Conservation (phyloP, 2,113 vertebrate species). For the Mellivora capensis region DNA sequence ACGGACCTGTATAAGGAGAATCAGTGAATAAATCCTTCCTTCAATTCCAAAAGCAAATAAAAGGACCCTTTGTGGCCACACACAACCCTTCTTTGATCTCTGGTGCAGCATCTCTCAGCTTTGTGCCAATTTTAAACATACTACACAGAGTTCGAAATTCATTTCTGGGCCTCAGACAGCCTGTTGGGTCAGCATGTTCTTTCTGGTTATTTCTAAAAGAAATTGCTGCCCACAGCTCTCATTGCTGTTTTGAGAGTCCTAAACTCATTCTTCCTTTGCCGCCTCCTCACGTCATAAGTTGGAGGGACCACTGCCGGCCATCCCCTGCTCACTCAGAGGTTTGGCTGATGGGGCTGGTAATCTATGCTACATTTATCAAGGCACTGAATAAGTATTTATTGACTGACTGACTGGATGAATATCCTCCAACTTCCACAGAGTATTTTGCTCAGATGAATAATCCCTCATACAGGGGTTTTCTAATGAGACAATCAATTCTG, state of each 20-base stretch:
- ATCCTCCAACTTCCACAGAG: background rate
- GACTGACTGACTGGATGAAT: background rate
- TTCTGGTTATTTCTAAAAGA: slow-evolving; percentile 9
- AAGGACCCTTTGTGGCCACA: background rate
- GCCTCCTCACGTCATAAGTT: background rate
- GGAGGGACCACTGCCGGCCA: background rate
- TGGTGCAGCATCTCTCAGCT: background rate
- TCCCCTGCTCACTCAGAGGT: background rate
- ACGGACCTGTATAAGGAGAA: background rate
- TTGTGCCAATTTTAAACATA: background rate
- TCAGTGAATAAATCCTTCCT: background rate
- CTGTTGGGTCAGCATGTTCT: background rate
- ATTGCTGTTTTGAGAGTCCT: background rate
- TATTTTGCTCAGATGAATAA: background rate
- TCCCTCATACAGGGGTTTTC: background rate
- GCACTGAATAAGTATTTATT: background rate
- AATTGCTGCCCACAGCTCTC: background rate
- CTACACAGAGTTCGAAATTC: background rate
- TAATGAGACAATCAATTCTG: background rate
- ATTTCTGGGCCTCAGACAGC: background rate
- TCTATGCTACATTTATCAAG: background rate
- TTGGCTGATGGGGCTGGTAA: background rate
- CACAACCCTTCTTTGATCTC: background rate
- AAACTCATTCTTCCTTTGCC: background rate
- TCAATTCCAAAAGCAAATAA: background rate